These are phyloP conservation scores for Dryobota labecula DNA, from an alignment of 2,888 invertebrate genomes.

Conservation along the genomic window DNA sequence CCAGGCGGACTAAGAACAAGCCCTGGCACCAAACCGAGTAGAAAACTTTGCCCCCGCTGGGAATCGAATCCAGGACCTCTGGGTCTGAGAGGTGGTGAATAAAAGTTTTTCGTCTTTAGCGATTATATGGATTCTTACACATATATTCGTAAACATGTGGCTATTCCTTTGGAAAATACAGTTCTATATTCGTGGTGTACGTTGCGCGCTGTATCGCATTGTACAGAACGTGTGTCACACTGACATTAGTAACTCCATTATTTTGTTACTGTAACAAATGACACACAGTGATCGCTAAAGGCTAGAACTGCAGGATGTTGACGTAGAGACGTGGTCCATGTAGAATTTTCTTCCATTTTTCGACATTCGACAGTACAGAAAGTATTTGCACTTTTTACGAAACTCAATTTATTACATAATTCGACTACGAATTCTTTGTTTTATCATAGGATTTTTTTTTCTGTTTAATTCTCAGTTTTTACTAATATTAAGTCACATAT, in stretches of 20 bases:
- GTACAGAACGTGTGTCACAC: background rate
- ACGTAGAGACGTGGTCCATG: background rate
- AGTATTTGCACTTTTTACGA: background rate
- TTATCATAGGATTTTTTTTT: too few relatives aligned
- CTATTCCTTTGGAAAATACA: background rate
- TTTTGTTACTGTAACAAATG: conserved; percentile 2
- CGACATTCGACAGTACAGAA: background rate
- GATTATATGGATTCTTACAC: background rate
- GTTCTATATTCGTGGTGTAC: background rate
- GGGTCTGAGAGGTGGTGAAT: too few relatives aligned
- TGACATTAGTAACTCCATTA: background rate
- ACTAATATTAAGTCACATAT: too few relatives aligned
- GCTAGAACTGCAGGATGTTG: background rate
- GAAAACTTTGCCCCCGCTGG: too few relatives aligned
- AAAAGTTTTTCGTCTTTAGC: background rate
- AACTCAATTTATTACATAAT: too few relatives aligned
- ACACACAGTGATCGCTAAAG: background rate
- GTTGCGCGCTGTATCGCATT: background rate
- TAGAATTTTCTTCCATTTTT: background rate
- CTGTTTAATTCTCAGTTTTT: too few relatives aligned
- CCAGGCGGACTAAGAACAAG: too few relatives aligned
- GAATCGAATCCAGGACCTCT: too few relatives aligned
- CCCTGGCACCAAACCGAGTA: too few relatives aligned
- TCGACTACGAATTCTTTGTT: too few relatives aligned
- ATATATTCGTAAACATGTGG: background rate